A percentile compares a stretch with the other conserved stretches of the same genome.
Evolutionary conservation across 1,140 invertebrate genomes (phyloP).

Genomic region (Sesamia nonagrioides): DNA sequence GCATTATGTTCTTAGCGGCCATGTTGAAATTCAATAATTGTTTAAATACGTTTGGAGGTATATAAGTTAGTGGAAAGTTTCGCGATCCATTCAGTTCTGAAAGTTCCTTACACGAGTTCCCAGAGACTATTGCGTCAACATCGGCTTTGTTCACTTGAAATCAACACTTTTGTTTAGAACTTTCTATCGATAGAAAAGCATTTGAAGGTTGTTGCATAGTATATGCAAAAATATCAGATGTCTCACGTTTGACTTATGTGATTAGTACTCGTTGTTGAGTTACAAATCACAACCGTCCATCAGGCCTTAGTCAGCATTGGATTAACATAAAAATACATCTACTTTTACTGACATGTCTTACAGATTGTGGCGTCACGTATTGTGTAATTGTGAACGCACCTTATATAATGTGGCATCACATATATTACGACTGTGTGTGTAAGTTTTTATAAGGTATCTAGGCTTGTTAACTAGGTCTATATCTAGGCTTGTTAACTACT

Average conservation of each 20-base stretch:
- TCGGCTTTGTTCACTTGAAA: conserved; percentile 54
- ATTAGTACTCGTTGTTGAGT: not conserved
- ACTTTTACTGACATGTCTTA: too few relatives aligned
- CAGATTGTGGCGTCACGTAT: too few relatives aligned
- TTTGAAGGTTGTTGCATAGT: conserved; percentile 48
- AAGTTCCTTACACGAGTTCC: conserved; percentile 52
- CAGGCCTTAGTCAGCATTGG: not conserved
- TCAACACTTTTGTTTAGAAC: conserved; percentile 54
- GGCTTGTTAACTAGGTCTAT: too few relatives aligned
- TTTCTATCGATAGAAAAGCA: conserved; percentile 45
- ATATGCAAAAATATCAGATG: conserved; percentile 37
- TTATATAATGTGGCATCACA: too few relatives aligned
- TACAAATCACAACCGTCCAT: too few relatives aligned
- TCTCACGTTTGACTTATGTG: not conserved
- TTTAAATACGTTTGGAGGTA: not conserved
- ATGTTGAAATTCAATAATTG: conserved; percentile 11
- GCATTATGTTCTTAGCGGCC: conserved; percentile 7
- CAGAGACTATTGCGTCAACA: conserved; percentile 53
- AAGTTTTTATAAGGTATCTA: too few relatives aligned
- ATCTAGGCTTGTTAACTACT: too few relatives aligned
- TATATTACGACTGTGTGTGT: too few relatives aligned
- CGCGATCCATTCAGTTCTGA: conserved; percentile 31
- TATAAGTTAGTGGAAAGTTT: conserved; percentile 30
- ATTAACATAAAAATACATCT: not conserved
- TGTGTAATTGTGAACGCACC: too few relatives aligned